Conservation (phyloP, 1,140 invertebrate genomes). For the Drosophila melanica region DNA sequence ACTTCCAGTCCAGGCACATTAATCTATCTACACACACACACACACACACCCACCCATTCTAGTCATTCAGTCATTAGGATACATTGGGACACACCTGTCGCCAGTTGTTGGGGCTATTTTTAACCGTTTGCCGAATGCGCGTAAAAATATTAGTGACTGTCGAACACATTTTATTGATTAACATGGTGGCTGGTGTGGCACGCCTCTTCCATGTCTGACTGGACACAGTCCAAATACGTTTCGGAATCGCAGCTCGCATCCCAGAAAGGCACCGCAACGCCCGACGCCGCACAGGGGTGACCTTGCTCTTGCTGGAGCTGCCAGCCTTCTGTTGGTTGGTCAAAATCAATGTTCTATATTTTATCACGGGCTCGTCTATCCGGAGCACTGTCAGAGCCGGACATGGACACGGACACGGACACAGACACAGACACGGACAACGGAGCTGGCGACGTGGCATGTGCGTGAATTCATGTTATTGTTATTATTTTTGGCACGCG, state of each 20-base stretch:
- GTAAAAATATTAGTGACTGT: conserved; percentile 65
- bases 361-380: conserved; percentile 34
- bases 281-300: neutral
- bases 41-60: neutral
- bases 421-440: neutral
- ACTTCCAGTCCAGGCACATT: neutral
- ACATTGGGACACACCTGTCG: conserved; percentile 57
- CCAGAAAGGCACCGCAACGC: neutral
- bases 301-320: conserved; percentile 30
- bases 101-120: conserved; percentile 50
- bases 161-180: conserved; percentile 69
- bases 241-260: conserved; percentile 1
- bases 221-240: conserved; percentile 15
- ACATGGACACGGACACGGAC: neutral
- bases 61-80: conserved; percentile 24
- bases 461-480: conserved; percentile 52
- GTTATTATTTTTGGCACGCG: conserved; percentile 81
- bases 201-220: conserved; percentile 30
- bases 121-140: conserved; percentile 57
- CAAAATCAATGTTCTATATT: conserved; percentile 77
- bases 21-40: conserved; percentile 9
- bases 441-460: conserved; percentile 1
- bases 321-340: conserved; percentile 29
- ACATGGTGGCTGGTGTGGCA: conserved; percentile 34
- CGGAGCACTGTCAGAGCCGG: neutral